These are phyloP conservation scores for Linnaemya tessellans DNA, from an alignment of 2,888 invertebrate species.

Conservation along the genomic window DNA sequence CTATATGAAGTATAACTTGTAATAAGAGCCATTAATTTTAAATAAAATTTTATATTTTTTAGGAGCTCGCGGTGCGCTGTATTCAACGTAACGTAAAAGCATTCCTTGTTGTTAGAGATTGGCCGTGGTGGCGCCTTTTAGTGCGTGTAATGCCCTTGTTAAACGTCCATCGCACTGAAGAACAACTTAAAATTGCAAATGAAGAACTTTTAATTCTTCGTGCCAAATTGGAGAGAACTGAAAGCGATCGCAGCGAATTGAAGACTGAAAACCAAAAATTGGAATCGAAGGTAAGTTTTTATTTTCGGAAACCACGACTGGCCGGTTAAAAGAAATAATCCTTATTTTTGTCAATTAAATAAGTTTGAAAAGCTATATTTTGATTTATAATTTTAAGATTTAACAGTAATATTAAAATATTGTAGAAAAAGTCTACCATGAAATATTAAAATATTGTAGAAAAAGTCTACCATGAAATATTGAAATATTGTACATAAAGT, in stretches of 20 bases:
- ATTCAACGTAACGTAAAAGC: slow-evolving; percentile 97
- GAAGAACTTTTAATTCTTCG: slow-evolving; percentile 93
- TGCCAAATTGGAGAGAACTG: slow-evolving; percentile 92
- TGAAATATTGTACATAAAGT: too few relatives aligned
- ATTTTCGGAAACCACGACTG: too few relatives aligned
- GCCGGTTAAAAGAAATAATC: too few relatives aligned
- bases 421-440: too few relatives aligned
- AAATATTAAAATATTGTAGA: too few relatives aligned
- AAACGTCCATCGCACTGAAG: slow-evolving; percentile 96
- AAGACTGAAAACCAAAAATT: slow-evolving; percentile 95
- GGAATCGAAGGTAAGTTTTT: slow-evolving; percentile 92
- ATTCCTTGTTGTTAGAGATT: slow-evolving; percentile 94
- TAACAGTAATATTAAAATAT: too few relatives aligned
- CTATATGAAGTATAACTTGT: neutral
- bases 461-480: too few relatives aligned
- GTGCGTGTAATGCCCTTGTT: slow-evolving; percentile 95
- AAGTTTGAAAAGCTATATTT: too few relatives aligned
- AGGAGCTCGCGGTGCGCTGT: slow-evolving; percentile 94
- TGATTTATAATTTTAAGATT: too few relatives aligned
- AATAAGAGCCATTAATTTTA: neutral
- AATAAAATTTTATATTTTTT: slow-evolving; percentile 11
- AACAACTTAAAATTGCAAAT: slow-evolving; percentile 92
- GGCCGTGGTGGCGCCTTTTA: slow-evolving; percentile 99
- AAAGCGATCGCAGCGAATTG: slow-evolving; percentile 91
- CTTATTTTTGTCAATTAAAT: too few relatives aligned